Evolutionary conservation across 2,113 vertebrate genomes (phyloP), one percentile per base, ranked within the genome.

Genomic region (Thomomys bottae): DNA sequence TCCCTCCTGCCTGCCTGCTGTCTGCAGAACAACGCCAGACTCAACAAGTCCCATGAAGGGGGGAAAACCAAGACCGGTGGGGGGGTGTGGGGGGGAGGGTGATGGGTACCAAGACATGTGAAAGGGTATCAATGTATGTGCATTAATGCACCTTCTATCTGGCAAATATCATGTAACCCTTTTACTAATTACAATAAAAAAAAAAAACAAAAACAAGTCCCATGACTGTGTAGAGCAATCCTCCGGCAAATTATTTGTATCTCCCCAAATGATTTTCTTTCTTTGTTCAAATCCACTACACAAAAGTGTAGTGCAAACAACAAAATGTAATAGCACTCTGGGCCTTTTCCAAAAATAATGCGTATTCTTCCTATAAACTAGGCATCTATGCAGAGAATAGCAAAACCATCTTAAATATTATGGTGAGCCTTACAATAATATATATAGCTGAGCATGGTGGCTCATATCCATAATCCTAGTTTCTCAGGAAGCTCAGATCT

Each of bases 371-470:
- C 92, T 64, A 59, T 61, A 38, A 71, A 34, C 59, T 59, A 49
- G 24, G 54, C 5, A 49, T 90, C 49, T 87, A 75, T 78, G 59
- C 40, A 75, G 76, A 15, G 38, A 89, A 88, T 83, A 88, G 63
- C 32, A 93, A 59, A 23, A 82, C 4, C 32, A 81, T 28, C 54
- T 54, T 88, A 5, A 93, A 66, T 80, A 36, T 72, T 86, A 79
- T 78, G 75, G 66, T 49, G 32, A 93, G n/a, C 84, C 80, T 86
- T 90, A 54, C 83, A 87, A 83, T 68, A 88, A 90, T 20, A 1
- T 26, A 87, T 90, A 9, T 84, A 82, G 45, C 45, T 49, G 45
- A 12, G 45, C 45, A 5, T 12, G 14, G 45, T 49, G 45, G 45
- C 45, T 49, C 9, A 12, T 12, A 49, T 12, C 45, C 14, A 12